A percentile compares a stretch with the other conserved stretches of the same genome.
Conservation (phyloP, 30 jellyfish, hydroid and myxozoan genomes). For the Turritopsis rubra region DNA sequence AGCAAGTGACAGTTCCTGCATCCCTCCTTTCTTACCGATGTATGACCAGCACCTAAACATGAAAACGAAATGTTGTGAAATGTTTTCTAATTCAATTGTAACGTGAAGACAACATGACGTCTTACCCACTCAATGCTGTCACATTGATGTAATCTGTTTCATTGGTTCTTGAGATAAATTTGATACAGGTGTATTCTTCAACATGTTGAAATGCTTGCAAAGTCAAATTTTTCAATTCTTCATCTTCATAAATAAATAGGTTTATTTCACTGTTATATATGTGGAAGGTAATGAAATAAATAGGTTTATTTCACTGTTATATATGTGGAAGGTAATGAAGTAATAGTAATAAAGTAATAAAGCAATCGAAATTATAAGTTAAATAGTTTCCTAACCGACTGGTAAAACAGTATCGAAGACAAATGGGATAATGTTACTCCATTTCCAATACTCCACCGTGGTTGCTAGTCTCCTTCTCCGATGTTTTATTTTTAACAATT, state of each 20-base stretch:
- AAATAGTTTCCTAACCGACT: constrained; percentile 23
- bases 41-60: constrained; percentile 18
- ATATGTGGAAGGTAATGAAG: too few relatives aligned
- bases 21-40: not conserved
- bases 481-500: not conserved
- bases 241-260: not conserved
- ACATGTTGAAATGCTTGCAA: constrained; percentile 1
- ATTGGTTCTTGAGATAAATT: not conserved
- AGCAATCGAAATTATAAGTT: too few relatives aligned
- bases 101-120: not conserved
- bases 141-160: constrained; percentile 15
- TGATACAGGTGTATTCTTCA: constrained; percentile 9
- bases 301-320: too few relatives aligned
- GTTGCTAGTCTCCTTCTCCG: not conserved
- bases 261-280: too few relatives aligned
- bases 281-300: too few relatives aligned
- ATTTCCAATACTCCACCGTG: not conserved
- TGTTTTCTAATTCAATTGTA: not conserved
- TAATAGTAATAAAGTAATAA: too few relatives aligned
- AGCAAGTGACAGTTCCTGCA: constrained; percentile 4
- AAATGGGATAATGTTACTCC: constrained; percentile 11
- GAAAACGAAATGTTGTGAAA: not conserved
- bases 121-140: not conserved
- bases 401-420: constrained; percentile 18
- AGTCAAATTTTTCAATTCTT: constrained; percentile 1